These are phyloP conservation scores for Zophobas morio DNA, from an alignment of 1,140 invertebrate species.

Conservation along the genomic window DNA sequence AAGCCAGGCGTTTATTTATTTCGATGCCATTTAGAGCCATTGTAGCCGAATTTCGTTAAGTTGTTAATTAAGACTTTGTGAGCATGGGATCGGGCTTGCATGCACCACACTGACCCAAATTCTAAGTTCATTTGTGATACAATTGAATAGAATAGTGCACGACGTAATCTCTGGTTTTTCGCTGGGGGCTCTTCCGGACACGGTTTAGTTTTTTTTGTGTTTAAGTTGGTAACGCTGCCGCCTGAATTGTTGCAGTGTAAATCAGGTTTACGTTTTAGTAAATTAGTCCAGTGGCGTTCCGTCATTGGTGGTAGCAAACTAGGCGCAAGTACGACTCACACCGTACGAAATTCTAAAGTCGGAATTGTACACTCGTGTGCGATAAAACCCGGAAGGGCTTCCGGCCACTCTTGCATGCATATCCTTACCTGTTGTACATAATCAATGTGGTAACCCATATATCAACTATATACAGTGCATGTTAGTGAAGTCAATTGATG, in stretches of 20 bases:
- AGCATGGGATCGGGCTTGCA: slow-evolving; percentile 17
- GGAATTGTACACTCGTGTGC: too few species aligned
- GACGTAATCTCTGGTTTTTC: not conserved
- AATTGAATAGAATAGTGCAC: slow-evolving; percentile 26
- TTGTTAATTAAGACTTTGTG: slow-evolving; percentile 18
- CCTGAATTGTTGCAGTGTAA: too few species aligned
- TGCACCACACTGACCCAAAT: slow-evolving; percentile 8
- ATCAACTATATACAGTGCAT: slow-evolving; percentile 42
- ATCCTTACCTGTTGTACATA: slow-evolving; percentile 46
- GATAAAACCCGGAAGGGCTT: too few species aligned
- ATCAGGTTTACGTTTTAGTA: too few species aligned
- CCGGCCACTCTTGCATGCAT: too few species aligned
- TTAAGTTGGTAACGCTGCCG: not conserved
- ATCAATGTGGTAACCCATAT: slow-evolving; percentile 51
- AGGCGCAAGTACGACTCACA: too few species aligned
- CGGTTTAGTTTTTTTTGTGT: not conserved
- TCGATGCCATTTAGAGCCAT: slow-evolving; percentile 23
- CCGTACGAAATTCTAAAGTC: too few species aligned
- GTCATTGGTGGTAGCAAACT: too few species aligned
- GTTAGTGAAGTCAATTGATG: slow-evolving; percentile 13
- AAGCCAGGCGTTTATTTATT: slow-evolving; percentile 3
- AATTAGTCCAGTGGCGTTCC: too few species aligned
- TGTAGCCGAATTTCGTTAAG: slow-evolving; percentile 8
- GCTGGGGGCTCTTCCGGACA: too few species aligned
- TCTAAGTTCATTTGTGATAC: slow-evolving; percentile 34